These are phyloP conservation scores for Trachelus tabidus DNA, from an alignment of 2,888 invertebrate genomes.

Conservation along the genomic window DNA sequence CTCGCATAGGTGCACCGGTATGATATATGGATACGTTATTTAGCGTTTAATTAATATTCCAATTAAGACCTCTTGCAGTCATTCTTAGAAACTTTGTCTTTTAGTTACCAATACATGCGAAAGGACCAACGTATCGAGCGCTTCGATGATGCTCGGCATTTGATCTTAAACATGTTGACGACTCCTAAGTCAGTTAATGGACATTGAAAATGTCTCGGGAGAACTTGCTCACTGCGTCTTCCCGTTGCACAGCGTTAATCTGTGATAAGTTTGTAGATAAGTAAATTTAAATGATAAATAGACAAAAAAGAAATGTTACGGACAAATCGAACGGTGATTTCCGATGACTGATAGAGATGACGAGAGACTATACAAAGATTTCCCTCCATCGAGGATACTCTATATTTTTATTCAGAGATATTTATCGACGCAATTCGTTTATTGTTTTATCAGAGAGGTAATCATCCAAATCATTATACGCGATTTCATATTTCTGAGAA, in stretches of 20 bases:
- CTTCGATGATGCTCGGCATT: conserved; percentile 45
- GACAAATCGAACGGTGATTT: neutral
- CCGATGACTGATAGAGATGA: neutral
- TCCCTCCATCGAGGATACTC: neutral
- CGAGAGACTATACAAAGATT: neutral
- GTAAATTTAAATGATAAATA: neutral
- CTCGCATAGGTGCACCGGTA: conserved; percentile 72
- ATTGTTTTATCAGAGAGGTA: neutral
- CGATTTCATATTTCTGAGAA: neutral
- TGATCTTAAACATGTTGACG: neutral
- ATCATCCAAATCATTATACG: neutral
- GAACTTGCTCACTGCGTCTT: conserved; percentile 56
- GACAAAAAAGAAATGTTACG: neutral
- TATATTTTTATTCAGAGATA: neutral
- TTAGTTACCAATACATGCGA: conserved; percentile 44
- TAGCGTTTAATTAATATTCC: neutral
- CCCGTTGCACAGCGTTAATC: conserved; percentile 53
- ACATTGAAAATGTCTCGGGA: neutral
- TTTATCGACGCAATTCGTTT: neutral
- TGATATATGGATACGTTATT: conserved; percentile 33
- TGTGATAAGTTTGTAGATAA: conserved; percentile 41
- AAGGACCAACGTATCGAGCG: conserved; percentile 42
- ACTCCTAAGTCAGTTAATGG: neutral
- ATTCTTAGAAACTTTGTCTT: conserved; percentile 24
- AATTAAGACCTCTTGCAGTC: neutral